Percentiles rank a stretch among this genome's conserved stretches.
Evolutionary conservation across 2,797 vertebrate species (phyloP).

Genomic region (Orientallactaga sibirica): DNA sequence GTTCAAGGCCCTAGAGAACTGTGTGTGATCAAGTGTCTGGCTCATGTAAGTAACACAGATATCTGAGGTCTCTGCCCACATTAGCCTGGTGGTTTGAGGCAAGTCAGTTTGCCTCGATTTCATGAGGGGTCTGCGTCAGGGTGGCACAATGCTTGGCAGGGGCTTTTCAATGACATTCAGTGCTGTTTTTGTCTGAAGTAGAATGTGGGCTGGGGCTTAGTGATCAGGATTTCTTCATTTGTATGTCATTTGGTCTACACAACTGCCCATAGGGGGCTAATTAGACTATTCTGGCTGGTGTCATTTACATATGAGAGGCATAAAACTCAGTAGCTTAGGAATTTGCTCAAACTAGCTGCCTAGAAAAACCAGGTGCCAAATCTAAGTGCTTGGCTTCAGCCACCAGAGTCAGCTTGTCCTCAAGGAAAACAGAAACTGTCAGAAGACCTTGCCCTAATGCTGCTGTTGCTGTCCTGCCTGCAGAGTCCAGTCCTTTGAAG

Average conservation of each 20-base stretch:
- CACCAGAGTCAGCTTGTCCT: background rate
- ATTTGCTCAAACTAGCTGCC: background rate
- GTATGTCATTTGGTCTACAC: background rate
- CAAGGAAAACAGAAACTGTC: background rate
- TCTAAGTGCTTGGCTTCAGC: background rate
- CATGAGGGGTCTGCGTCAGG: background rate
- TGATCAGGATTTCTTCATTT: background rate
- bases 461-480: background rate
- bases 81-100: background rate
- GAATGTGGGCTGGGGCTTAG: background rate
- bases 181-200: constrained; percentile 18
- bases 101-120: background rate
- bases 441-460: background rate
- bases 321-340: background rate
- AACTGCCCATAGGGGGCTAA: background rate
- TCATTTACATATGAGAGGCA: background rate
- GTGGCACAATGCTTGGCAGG: background rate
- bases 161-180: background rate
- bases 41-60: background rate
- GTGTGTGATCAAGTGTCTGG: background rate
- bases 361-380: constrained; percentile 22
- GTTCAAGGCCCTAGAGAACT: too few relatives aligned
- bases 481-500: background rate
- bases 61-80: background rate
- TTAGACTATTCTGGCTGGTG: background rate